Conservation (phyloP, 2,113 vertebrate species). For the Apaloderma vittatum region DNA sequence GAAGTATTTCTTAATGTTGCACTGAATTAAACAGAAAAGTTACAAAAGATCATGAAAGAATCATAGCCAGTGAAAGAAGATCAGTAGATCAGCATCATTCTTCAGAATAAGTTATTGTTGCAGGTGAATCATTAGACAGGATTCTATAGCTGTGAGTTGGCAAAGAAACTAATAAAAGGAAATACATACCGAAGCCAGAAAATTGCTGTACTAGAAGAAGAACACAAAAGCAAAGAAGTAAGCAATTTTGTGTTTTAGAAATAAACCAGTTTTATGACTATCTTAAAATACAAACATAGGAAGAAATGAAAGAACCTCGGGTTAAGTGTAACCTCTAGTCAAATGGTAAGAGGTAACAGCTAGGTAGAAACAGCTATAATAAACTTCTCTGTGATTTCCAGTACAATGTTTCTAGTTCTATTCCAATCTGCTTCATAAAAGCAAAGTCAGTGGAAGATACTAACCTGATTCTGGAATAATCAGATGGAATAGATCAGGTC, state of each 20-base stretch:
- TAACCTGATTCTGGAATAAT: neutral
- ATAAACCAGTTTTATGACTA: neutral
- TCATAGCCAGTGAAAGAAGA: neutral
- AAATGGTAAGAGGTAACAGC: neutral
- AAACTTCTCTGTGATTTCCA: neutral
- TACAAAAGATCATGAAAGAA: neutral
- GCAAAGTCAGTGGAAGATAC: neutral
- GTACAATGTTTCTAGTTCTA: neutral
- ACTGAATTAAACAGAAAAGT: neutral
- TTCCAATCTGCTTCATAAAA: neutral
- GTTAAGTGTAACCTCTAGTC: neutral
- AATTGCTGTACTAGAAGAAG: neutral
- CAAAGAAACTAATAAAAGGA: neutral
- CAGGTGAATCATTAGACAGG: neutral
- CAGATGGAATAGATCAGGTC: neutral
- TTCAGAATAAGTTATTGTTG: neutral
- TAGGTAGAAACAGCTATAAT: neutral
- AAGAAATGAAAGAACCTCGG: neutral
- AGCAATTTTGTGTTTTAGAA: neutral
- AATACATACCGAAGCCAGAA: accelerated
- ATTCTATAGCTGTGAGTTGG: neutral
- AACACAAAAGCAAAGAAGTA: neutral
- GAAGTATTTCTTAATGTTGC: neutral
- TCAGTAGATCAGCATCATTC: neutral
- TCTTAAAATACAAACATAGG: neutral